phyloP scores from a whole-genome alignment of 2,113 vertebrate species.

The Spheniscus mendiculus region DNA sequence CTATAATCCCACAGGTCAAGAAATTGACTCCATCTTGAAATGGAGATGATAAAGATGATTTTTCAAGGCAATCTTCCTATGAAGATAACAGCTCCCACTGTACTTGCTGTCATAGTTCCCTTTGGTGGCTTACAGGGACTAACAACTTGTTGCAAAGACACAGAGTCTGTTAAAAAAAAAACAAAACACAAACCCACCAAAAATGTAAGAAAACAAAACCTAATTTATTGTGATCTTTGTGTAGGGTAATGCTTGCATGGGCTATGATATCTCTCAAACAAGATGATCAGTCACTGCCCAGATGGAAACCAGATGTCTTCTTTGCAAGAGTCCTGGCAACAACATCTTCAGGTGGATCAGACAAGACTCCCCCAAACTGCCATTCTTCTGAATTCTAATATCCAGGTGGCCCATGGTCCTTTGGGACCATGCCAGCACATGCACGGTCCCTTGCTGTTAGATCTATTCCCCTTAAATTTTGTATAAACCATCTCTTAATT shows the following conservation, averaged over 20 bases:
- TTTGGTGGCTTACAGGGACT: not conserved
- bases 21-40: not conserved
- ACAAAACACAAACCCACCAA: not conserved
- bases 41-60: not conserved
- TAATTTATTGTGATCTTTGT: not conserved
- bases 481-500: not conserved
- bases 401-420: not conserved
- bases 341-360: not conserved
- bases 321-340: not conserved
- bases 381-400: not conserved
- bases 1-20: not conserved
- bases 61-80: not conserved
- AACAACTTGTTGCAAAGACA: not conserved
- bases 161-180: not conserved
- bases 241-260: not conserved
- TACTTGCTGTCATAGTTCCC: not conserved
- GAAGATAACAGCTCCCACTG: not conserved
- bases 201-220: not conserved
- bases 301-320: not conserved
- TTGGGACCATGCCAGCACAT: not conserved
- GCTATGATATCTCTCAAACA: not conserved
- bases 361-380: not conserved
- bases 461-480: not conserved
- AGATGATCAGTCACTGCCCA: not conserved
- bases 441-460: not conserved